Evolutionary conservation across 2,888 invertebrate genomes (phyloP).

Genomic region (Catocala fraxini): DNA sequence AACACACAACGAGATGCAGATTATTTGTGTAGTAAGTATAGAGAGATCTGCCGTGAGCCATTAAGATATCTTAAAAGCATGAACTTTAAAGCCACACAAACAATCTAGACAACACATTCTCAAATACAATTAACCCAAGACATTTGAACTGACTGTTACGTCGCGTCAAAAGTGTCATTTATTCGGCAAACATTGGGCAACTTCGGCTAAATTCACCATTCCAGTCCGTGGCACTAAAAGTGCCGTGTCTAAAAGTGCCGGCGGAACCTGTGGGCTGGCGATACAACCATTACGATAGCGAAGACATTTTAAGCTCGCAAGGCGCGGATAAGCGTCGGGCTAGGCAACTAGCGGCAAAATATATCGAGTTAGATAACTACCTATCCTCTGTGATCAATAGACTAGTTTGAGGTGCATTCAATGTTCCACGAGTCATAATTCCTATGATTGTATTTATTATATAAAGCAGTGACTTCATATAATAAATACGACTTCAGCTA

Average conservation of each 20-base stretch:
- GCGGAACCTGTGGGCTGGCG: constrained; percentile 57
- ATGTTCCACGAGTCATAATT: no score
- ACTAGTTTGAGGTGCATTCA: neutral
- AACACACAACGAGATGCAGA: no score
- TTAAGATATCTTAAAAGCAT: no score
- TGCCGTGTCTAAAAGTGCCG: constrained; percentile 56
- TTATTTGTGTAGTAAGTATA: no score
- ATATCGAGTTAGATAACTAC: neutral
- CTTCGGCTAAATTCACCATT: constrained; percentile 44
- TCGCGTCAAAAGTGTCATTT: constrained; percentile 41
- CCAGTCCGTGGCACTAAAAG: constrained; percentile 47
- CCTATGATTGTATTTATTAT: no score
- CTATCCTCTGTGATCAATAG: neutral
- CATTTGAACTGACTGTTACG: neutral
- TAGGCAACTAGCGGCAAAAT: constrained; percentile 50
- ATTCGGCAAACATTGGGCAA: constrained; percentile 48
- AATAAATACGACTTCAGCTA: no score
- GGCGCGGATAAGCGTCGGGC: constrained; percentile 57
- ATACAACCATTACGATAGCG: constrained; percentile 77
- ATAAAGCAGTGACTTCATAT: no score
- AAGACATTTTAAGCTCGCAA: constrained; percentile 65
- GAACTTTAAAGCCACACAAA: no score
- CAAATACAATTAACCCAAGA: neutral
- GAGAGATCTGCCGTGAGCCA: no score
- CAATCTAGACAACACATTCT: neutral